phyloP scores from a whole-genome alignment of 2,113 vertebrate genomes.

The Chionomys nivalis region DNA sequence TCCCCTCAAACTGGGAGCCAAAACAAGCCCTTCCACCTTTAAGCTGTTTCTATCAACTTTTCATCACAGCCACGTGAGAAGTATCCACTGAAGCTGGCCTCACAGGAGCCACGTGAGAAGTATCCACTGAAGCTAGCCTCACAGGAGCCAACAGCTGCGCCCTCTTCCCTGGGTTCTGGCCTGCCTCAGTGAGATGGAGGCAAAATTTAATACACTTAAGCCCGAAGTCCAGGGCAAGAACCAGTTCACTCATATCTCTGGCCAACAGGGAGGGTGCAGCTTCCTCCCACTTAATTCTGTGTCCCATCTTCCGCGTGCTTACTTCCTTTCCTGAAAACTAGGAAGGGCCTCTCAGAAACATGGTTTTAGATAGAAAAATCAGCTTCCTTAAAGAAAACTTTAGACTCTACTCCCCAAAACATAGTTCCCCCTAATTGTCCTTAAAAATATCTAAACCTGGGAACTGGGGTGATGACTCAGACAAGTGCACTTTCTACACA shows the following conservation, averaged over 20 bases:
- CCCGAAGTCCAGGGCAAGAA: not conserved
- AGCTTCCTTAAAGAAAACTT: slow-evolving; percentile 32
- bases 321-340: slow-evolving; percentile 7
- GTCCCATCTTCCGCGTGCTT: not conserved
- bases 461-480: not conserved
- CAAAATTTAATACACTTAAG: not conserved
- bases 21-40: not conserved
- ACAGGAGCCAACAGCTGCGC: not conserved
- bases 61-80: not conserved
- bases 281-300: slow-evolving; percentile 27
- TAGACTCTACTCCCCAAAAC: not conserved
- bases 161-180: slow-evolving; percentile 9
- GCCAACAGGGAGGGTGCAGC: not conserved
- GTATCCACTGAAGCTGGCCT: too few relatives aligned
- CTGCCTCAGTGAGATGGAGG: too few relatives aligned
- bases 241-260: not conserved
- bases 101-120: not conserved
- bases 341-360: slow-evolving; percentile 16
- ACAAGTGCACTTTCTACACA: not conserved
- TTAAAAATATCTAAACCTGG: not conserved
- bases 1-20: not conserved
- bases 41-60: too few relatives aligned
- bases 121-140: not conserved
- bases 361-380: slow-evolving; percentile 10
- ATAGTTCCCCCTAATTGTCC: not conserved